Conservation (phyloP, 2,888 invertebrate genomes). For the Volucella bombylans region DNA sequence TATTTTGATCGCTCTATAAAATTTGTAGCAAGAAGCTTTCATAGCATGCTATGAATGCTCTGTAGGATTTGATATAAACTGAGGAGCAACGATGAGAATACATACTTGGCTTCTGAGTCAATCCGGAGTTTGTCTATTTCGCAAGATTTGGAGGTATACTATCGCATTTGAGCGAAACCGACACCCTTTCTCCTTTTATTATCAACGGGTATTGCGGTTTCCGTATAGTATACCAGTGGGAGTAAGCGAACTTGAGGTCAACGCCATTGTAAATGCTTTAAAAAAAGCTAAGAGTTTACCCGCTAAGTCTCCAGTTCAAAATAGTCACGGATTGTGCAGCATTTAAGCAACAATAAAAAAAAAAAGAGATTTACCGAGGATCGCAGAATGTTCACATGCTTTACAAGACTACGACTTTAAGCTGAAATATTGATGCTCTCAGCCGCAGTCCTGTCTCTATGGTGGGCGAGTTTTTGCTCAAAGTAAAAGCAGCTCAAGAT, state of each 20-base stretch:
- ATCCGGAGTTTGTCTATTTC: no score
- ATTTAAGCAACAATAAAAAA: background rate
- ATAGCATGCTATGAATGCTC: no score
- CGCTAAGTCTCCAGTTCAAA: background rate
- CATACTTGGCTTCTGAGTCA: no score
- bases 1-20: no score
- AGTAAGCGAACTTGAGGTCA: background rate
- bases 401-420: constrained; percentile 7
- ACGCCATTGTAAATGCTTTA: background rate
- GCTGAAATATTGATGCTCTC: constrained; percentile 3
- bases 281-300: background rate
- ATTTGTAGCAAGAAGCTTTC: no score
- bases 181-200: no score
- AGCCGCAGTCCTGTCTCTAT: constrained; percentile 1
- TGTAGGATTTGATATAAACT: no score
- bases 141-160: no score
- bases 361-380: background rate
- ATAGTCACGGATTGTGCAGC: background rate
- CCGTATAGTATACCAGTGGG: no score
- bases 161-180: no score
- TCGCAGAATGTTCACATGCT: background rate
- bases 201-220: no score
- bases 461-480: background rate
- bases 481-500: background rate
- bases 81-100: no score